Base-by-base conservation (phyloP, 2,888 invertebrate species). In the Myopa tessellatipennis region DNA sequence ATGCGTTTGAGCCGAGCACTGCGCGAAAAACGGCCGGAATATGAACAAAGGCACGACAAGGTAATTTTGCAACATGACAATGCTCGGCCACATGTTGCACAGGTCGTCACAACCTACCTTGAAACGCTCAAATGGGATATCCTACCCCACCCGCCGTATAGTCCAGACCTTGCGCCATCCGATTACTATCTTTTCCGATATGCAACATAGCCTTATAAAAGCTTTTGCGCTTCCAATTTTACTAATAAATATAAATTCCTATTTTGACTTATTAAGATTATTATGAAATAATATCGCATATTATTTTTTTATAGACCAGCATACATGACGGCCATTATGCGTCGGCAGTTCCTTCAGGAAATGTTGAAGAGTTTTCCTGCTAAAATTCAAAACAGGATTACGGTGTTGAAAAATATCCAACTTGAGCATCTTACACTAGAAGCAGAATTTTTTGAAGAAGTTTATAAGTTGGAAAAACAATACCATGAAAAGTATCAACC, bases 401-500 rank as follows among this genome's bases (percentile, higher is more conserved):
- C 95, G 83, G 96, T 96, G 1, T 90, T 98, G 78, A 97, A 98
- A 88, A 95, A 96, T 83, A 89, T 98, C 18, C 98, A 98, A 88
- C 91, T 96, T 84, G 94, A 95, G 83, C 93, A 94, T 78, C 93
- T 96, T 10, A 93, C 96, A 85, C 92, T 98, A 77, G 98, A 99
- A 90, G 94, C 97, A 0, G 94, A 96, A 88, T 99, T 99, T 90
- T 99, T 97, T 89, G 94, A 96, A 87, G 98, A 98, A 87, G 88
- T 90, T n/a, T 90, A 89, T 77, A 86, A 88, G 79, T 81, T 90
- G 16, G 89, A 90, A 80, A 87, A 87, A 69, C 84, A 86, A 79
- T 90, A 88, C 80, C 89, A 89, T 77, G 82, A 85, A 50, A 85
- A 85, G 52, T 89, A 89, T 81, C 86, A 88, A 78, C 88, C 88